Base-by-base conservation (phyloP, 1,140 invertebrate species). In the Ips typographus region DNA sequence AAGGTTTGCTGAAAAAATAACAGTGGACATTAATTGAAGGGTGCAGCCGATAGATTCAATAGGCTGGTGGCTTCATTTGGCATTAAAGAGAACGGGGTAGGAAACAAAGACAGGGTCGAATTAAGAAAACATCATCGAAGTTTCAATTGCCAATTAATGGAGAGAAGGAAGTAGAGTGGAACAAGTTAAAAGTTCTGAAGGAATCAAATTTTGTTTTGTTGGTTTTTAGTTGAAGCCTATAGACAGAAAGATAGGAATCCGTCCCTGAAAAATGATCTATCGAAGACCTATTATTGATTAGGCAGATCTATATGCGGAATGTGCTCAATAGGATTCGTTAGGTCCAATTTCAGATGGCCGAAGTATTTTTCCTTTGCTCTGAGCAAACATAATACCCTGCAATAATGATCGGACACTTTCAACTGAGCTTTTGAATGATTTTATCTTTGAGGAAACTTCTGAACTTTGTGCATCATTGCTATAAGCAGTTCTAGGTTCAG, bases 301-400 rank as follows among this genome's bases (percentile, higher is more conserved):
- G 59, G 57, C 70, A 43, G 65, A 70, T 65, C 72, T 68, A 67
- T 68, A 63, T 69, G 70, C 66, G 51, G 64, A 71, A 65, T 71
- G 66, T 70, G 63, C 68, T 74, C 71, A 74, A 74, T 72, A 71
- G 70, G 68, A 74, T 74, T 74, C 73, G 73, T 74, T 74, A 74
- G 68, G 71, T 59, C 68, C 73, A 72, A 74, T 74, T 74, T 74
- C 72, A 72, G 71, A 65, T 68, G 38, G 69, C 57, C 63, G 3
- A 63, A 65, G 39, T 66, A 65, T 70, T 70, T 70, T 22, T 70
- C 59, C 61, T 65, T 65, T 65, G 53, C 68, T 61, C 47, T 65
- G 63, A 40, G 61, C 51, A 71, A 71, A 71, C 64, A 66, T 65
- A 71, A 71, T 71, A 71, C 68, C 59, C 56, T 22, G 38, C 38